Evolutionary conservation across 2,888 invertebrate species (phyloP).

Genomic region (Syrphus vitripennis): DNA sequence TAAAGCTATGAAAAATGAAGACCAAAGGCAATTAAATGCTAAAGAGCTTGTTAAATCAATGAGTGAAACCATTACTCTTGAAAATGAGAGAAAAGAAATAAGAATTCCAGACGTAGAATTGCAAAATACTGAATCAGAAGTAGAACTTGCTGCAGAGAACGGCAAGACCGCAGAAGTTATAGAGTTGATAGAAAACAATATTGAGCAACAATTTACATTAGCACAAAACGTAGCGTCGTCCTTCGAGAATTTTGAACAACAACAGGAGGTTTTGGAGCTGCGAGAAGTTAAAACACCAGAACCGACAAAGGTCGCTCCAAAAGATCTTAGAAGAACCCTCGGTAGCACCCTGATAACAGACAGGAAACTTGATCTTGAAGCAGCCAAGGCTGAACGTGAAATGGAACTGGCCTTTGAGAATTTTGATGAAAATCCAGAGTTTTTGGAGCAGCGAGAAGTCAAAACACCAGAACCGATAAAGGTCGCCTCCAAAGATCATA

Average conservation of each 20-base stretch:
- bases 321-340: conserved; percentile 33
- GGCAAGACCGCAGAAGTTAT: not conserved
- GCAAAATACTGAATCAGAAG: not conserved
- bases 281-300: conserved; percentile 25
- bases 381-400: conserved; percentile 17
- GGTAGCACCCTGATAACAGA: not conserved
- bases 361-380: conserved; percentile 24
- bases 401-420: conserved; percentile 42
- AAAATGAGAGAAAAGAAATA: not conserved
- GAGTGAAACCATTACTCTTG: too few relatives aligned
- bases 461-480: conserved; percentile 30
- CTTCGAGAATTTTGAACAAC: conserved; percentile 31
- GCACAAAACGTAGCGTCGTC: not conserved
- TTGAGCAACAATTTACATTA: not conserved
- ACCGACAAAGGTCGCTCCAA: not conserved
- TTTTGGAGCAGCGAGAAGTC: too few relatives aligned
- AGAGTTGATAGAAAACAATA: not conserved
- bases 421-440: conserved; percentile 52
- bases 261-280: not conserved
- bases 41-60: not conserved
- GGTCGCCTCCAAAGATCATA: not conserved
- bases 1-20: not conserved
- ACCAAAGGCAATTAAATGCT: not conserved
- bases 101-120: not conserved
- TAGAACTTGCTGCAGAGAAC: not conserved